phyloP scores from a whole-genome alignment of 2,888 invertebrate species.

The Dryocosmus kuriphilus region DNA sequence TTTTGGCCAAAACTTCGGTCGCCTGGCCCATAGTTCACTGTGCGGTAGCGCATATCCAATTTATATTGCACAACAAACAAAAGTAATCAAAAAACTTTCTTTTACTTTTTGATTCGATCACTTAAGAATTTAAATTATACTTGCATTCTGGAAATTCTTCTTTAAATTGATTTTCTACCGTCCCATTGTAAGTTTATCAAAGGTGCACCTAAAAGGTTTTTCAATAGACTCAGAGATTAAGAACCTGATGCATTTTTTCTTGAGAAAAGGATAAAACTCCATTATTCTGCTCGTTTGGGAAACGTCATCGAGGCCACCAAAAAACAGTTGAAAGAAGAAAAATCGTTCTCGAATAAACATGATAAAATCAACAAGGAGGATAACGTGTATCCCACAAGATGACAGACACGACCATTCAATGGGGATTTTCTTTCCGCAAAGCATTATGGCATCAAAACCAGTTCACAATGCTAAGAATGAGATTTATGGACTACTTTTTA shows the following conservation, averaged over 20 bases:
- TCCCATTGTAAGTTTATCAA: background rate
- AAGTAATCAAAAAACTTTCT: too few species aligned
- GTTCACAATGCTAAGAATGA: too few species aligned
- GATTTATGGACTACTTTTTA: too few species aligned
- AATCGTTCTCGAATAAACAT: slow-evolving; percentile 61
- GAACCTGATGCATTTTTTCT: slow-evolving; percentile 26
- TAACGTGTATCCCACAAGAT: slow-evolving; percentile 26
- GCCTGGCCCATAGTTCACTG: too few species aligned
- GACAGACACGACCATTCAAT: slow-evolving; percentile 54
- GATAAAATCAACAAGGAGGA: slow-evolving; percentile 72
- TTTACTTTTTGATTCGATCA: too few species aligned
- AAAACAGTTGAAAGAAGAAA: slow-evolving; percentile 46
- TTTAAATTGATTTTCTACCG: too few species aligned
- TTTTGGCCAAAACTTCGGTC: too few species aligned
- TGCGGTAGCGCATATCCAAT: too few species aligned
- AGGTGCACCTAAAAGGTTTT: slow-evolving; percentile 10
- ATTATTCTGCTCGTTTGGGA: slow-evolving; percentile 4
- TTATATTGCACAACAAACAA: too few species aligned
- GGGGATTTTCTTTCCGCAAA: slow-evolving; percentile 53
- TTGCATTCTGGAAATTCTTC: too few species aligned
- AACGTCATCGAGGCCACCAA: slow-evolving; percentile 10
- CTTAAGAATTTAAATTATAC: too few species aligned
- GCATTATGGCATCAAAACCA: too few species aligned
- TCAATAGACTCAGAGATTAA: slow-evolving; percentile 17
- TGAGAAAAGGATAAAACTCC: slow-evolving; percentile 21